phyloP scores from a whole-genome alignment of 2,888 invertebrate genomes.

The Himalopsyche kuldschensis region DNA sequence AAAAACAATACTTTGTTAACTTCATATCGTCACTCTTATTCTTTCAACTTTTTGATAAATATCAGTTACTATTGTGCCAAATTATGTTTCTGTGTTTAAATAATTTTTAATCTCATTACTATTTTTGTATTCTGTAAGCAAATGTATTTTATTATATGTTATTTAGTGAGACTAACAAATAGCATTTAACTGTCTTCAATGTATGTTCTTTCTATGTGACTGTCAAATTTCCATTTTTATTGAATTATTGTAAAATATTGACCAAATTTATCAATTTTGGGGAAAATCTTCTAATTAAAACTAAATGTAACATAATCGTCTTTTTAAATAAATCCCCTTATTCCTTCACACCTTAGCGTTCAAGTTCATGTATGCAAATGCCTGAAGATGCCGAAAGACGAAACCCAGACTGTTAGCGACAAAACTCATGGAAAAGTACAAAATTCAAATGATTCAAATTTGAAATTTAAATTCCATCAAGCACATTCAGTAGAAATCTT shows the following conservation, averaged over 20 bases:
- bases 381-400: too few relatives aligned
- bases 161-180: background rate
- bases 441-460: too few relatives aligned
- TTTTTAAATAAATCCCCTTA: background rate
- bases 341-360: too few relatives aligned
- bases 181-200: background rate
- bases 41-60: too few relatives aligned
- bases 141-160: background rate
- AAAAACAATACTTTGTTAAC: too few relatives aligned
- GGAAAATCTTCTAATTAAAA: background rate
- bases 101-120: background rate
- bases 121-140: background rate
- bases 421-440: too few relatives aligned
- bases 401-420: too few relatives aligned
- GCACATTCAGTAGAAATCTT: too few relatives aligned
- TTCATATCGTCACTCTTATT: too few relatives aligned
- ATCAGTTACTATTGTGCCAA: background rate
- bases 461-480: too few relatives aligned
- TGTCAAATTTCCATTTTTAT: background rate
- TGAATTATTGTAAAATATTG: background rate
- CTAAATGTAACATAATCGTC: background rate
- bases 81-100: background rate
- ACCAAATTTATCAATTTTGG: background rate
- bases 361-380: too few relatives aligned
- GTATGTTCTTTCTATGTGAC: background rate